Evolutionary conservation across 2,888 invertebrate species (phyloP).

Genomic region (Lithophane socia): DNA sequence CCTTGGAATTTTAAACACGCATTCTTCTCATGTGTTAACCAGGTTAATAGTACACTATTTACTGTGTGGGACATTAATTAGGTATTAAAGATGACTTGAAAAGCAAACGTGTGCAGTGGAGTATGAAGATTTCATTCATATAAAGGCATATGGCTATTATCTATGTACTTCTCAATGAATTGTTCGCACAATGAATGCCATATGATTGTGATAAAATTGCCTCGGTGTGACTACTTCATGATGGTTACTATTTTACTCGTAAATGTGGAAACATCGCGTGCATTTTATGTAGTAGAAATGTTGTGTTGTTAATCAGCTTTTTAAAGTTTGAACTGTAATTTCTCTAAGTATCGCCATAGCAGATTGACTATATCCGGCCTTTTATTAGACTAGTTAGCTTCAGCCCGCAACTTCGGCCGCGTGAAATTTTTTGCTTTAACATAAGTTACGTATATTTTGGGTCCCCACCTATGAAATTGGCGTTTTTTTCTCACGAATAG

Average conservation of each 20-base stretch:
- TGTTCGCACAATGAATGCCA: constrained; percentile 16
- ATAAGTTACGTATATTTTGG: no score
- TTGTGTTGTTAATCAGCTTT: background rate
- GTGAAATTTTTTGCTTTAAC: no score
- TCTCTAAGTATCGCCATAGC: background rate
- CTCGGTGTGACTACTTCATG: background rate
- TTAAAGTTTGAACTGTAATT: no score
- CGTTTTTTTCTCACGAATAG: no score
- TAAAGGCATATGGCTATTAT: constrained; percentile 32
- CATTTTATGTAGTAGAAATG: background rate
- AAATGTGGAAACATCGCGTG: background rate
- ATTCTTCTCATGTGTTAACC: background rate
- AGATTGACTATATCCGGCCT: background rate
- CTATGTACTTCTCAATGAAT: constrained; percentile 45
- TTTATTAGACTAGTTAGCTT: background rate
- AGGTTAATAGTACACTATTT: background rate
- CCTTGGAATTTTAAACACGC: constrained; percentile 3
- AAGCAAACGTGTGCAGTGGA: constrained; percentile 43
- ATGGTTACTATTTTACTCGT: background rate
- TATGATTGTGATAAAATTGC: constrained; percentile 27
- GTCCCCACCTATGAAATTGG: no score
- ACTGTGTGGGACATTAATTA: constrained; percentile 7
- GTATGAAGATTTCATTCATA: constrained; percentile 58
- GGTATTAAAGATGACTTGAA: background rate
- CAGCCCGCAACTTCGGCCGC: no score